A percentile compares a stretch with the other conserved stretches of the same genome.
Evolutionary conservation across 1,140 invertebrate species (phyloP).

Genomic region (Tetraneura akinire): DNA sequence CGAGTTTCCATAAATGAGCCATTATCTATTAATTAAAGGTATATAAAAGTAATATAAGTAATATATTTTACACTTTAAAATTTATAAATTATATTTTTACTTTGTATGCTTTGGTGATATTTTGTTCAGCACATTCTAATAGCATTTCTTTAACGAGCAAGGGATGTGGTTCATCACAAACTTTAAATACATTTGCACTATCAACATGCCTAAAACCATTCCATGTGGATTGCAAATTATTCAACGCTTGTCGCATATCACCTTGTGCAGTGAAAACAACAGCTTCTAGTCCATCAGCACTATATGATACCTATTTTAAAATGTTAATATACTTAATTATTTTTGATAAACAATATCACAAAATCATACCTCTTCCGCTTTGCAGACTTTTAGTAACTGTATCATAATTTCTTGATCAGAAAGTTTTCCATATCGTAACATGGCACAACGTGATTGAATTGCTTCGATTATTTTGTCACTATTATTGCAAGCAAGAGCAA

Average conservation of each 20-base stretch:
- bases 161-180: constrained; percentile 99
- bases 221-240: constrained; percentile 96
- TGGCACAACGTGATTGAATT: constrained; percentile 97
- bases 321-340: constrained; percentile 7
- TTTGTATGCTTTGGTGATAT: constrained; percentile 87
- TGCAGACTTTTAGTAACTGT: constrained; percentile 75
- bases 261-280: constrained; percentile 98
- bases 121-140: constrained; percentile 75
- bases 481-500: constrained; percentile 97
- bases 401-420: constrained; percentile 86
- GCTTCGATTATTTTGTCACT: constrained; percentile 99
- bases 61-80: background rate
- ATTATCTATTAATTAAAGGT: constrained; percentile 67
- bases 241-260: constrained; percentile 95
- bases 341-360: background rate
- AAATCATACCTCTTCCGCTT: constrained; percentile 69
- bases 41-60: constrained; percentile 49
- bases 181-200: constrained; percentile 98
- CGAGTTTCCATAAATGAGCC: constrained; percentile 84
- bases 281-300: constrained; percentile 93
- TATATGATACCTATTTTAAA: constrained; percentile 70
- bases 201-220: constrained; percentile 93
- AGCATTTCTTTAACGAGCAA: constrained; percentile 91
- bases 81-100: constrained; percentile 58
- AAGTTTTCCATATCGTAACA: constrained; percentile 90